Evolutionary conservation across 2,888 invertebrate species (phyloP), one percentile per base, ranked within the genome.

Genomic region (Microctonus aethiopoides): DNA sequence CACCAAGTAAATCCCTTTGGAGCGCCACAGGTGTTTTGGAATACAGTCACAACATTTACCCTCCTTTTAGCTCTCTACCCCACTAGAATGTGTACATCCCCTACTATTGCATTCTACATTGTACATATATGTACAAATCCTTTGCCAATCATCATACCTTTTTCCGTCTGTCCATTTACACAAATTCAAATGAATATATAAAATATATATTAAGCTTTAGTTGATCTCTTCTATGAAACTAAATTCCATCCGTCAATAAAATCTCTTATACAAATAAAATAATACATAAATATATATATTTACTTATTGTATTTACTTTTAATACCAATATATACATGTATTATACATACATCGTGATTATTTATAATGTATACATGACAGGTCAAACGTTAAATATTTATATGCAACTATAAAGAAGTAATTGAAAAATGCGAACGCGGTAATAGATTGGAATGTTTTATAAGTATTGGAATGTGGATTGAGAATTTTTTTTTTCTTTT

Each of bases 11-110:
- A 76, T 73, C 73, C 74, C 73, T 76, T 74, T 74, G 70, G 74
- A 76, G 68, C 76, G 74, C 76, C 69, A 76, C 76, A 76, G 76
- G 76, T 76, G 76, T 76, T 76, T 76, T 76, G 64, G 72, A 68
- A 76, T 75, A 75, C 74, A 75, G 66, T 68, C 68, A 70, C 67
- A 59, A 66, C 72, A 61, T 72, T 65, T 66, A 56, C 34, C 62
- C 70, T 24, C 60, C n/a, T 41, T 39, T 66, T 41, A 36, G 39
- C 22, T 57, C 26, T 24, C 26, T 36, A 29, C 34, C 51, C 39
- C 11, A 13, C 34, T 29, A 41, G 41, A 20, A n/a, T 34, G 5
- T 41, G 29, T 57, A 41, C 24, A 41, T 57, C 32, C 16, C 16
- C 22, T 20, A 32, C 29, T 41, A 56, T 41, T 41, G n/a, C 29